Evolutionary conservation across 2,888 invertebrate genomes (phyloP).

Genomic region (Napeogenes inachia): DNA sequence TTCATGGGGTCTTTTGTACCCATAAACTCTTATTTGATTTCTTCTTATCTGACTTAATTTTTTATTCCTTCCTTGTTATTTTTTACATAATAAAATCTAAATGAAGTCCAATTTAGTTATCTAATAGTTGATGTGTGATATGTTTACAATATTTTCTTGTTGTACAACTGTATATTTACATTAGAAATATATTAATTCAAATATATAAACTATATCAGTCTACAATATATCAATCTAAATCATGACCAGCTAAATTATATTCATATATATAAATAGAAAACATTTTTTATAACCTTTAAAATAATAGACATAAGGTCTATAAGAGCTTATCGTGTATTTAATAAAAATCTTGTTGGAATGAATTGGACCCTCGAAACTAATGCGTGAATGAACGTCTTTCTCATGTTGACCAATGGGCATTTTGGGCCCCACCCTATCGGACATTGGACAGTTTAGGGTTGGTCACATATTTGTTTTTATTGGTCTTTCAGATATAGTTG

Average conservation of each 20-base stretch:
- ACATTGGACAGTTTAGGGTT: slow-evolving; percentile 41
- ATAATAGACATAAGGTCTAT: slow-evolving; percentile 1
- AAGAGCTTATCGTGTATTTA: slow-evolving; percentile 9
- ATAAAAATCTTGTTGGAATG: slow-evolving; percentile 23
- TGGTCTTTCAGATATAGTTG: no score
- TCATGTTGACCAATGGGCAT: slow-evolving; percentile 55
- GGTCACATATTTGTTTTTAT: not conserved
- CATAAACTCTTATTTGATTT: not conserved
- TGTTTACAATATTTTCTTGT: no score
- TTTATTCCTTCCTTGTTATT: not conserved
- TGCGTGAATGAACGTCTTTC: slow-evolving; percentile 16
- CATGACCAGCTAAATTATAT: no score
- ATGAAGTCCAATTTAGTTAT: no score
- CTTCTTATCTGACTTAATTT: slow-evolving; percentile 1
- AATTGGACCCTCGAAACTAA: slow-evolving; percentile 8
- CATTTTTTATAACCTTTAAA: slow-evolving; percentile 6
- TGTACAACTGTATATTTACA: no score
- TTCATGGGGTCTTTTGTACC: slow-evolving; percentile 5
- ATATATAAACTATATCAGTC: no score
- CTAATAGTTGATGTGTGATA: no score
- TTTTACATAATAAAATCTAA: not conserved
- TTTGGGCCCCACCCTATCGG: slow-evolving; percentile 46
- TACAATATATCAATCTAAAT: no score
- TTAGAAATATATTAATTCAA: no score
- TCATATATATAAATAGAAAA: not conserved